Evolutionary conservation across 2,797 vertebrate genomes (phyloP).

Genomic region (Microctenopoma steveboyesi): DNA sequence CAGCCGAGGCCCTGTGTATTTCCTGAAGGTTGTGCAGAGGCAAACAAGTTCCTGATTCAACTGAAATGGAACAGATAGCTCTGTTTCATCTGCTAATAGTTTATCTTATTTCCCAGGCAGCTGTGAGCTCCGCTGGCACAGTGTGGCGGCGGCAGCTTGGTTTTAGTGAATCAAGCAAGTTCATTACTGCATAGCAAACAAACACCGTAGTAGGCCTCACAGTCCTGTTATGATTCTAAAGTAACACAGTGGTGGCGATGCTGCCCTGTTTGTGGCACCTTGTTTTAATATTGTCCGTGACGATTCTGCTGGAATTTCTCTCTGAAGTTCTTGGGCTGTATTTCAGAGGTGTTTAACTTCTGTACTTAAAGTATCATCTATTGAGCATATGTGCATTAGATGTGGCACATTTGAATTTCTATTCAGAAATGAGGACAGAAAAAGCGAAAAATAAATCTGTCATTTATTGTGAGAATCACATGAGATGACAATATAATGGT

Average conservation of each 20-base stretch:
- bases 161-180: constrained; percentile 75
- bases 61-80: constrained; percentile 60
- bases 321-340: background rate
- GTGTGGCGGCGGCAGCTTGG: constrained; percentile 51
- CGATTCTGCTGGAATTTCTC: constrained; percentile 8
- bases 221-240: constrained; percentile 63
- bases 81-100: constrained; percentile 72
- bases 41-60: constrained; percentile 77
- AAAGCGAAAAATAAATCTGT: background rate
- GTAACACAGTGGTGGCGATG: constrained; percentile 38
- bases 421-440: background rate
- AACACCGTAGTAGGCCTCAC: constrained; percentile 57
- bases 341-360: constrained; percentile 8
- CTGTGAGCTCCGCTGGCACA: constrained; percentile 64
- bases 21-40: constrained; percentile 74
- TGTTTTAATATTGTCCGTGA: constrained; percentile 30
- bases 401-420: background rate
- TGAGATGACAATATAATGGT: constrained; percentile 24
- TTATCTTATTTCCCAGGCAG: constrained; percentile 71
- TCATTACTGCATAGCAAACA: constrained; percentile 80
- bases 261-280: constrained; percentile 44
- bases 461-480: constrained; percentile 31
- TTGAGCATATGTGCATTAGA: too few species aligned
- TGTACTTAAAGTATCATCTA: background rate
- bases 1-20: constrained; percentile 60